phyloP scores from a whole-genome alignment of 1,140 invertebrate species.

The Drosophila prosaltans region DNA sequence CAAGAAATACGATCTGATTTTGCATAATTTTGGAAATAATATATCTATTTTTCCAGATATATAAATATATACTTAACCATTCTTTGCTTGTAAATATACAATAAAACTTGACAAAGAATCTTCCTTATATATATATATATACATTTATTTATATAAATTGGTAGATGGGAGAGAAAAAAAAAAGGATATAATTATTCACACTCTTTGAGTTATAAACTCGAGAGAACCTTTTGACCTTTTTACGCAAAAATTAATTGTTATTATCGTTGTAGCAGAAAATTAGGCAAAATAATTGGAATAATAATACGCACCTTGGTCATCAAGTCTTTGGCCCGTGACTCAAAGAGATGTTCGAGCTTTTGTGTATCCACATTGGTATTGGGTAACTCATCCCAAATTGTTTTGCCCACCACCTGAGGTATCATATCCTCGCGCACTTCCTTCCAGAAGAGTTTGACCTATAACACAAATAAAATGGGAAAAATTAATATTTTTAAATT shows the following conservation, averaged over 20 bases:
- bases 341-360: conserved; percentile 98
- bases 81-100: too few relatives aligned
- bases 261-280: conserved; percentile 8
- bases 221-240: conserved; percentile 43
- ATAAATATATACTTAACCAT: too few relatives aligned
- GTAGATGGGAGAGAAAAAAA: conserved; percentile 25
- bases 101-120: too few relatives aligned
- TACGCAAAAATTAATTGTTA: conserved; percentile 9
- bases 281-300: conserved; percentile 25
- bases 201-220: conserved; percentile 22
- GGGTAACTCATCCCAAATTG: conserved; percentile 97
- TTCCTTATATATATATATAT: not conserved
- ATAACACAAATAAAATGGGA: not conserved
- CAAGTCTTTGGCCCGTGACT: conserved; percentile 97
- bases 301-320: conserved; percentile 91
- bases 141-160: not conserved
- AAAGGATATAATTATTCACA: conserved; percentile 53
- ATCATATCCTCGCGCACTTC: conserved; percentile 94
- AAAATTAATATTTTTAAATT: not conserved
- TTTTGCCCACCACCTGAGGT: conserved; percentile 87
- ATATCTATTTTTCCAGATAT: too few relatives aligned
- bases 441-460: conserved; percentile 98
- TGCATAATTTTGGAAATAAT: too few relatives aligned
- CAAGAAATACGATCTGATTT: too few relatives aligned
- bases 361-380: conserved; percentile 94